Evolutionary conservation across 2,113 vertebrate genomes (phyloP).

Genomic region (Cyprinodon brontotheroides): DNA sequence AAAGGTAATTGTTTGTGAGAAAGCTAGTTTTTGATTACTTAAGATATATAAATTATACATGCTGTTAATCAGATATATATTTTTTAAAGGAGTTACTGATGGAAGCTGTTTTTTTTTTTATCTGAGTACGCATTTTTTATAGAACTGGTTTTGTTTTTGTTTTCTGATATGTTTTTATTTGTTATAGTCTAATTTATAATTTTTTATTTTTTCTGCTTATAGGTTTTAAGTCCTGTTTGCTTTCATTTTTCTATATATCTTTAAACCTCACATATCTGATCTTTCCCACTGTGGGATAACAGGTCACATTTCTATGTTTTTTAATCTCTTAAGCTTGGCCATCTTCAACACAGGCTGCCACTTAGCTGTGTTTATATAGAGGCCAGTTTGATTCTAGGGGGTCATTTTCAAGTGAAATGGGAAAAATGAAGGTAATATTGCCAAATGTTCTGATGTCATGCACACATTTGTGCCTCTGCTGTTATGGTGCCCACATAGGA

Average conservation of each 20-base stretch:
- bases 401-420: conserved; percentile 8
- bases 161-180: too few relatives aligned
- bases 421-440: conserved; percentile 14
- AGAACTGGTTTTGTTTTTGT: too few relatives aligned
- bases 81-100: not conserved
- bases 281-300: too few relatives aligned
- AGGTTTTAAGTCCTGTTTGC: too few relatives aligned
- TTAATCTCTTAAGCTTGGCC: too few relatives aligned
- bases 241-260: too few relatives aligned
- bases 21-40: not conserved
- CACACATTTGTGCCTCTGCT: conserved; percentile 14
- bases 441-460: conserved; percentile 1
- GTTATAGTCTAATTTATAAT: too few relatives aligned
- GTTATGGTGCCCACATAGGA: conserved; percentile 40
- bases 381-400: not conserved
- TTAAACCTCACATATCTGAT: too few relatives aligned
- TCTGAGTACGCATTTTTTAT: too few relatives aligned
- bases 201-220: too few relatives aligned
- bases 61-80: not conserved
- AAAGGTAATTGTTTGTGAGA: not conserved
- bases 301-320: too few relatives aligned
- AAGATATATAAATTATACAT: not conserved
- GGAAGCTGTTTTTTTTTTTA: not conserved
- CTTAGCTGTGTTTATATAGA: not conserved
- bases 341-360: not conserved